phyloP scores from a whole-genome alignment of 2,113 vertebrate genomes.

The Anolis sagrei region DNA sequence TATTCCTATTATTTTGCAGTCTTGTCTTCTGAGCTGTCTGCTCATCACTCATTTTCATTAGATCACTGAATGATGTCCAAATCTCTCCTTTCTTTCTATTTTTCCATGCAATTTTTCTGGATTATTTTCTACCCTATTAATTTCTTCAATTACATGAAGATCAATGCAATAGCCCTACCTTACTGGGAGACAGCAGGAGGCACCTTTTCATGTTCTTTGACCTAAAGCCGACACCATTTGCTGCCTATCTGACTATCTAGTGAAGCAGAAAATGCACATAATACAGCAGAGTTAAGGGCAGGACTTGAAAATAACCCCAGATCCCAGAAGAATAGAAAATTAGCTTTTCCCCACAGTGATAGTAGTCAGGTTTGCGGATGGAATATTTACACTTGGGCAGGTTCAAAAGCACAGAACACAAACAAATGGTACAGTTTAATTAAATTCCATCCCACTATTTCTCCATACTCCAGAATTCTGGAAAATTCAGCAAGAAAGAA shows the following conservation, averaged over 20 bases:
- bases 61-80: background rate
- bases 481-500: background rate
- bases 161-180: constrained; percentile 59
- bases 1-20: background rate
- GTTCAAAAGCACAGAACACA: background rate
- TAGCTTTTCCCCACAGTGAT: constrained; percentile 54
- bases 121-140: constrained; percentile 55
- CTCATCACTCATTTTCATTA: background rate
- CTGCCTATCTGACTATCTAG: constrained; percentile 77
- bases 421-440: background rate
- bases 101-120: constrained; percentile 29
- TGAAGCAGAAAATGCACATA: constrained; percentile 88
- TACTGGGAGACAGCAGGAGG: constrained; percentile 62
- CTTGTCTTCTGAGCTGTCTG: background rate
- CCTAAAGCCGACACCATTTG: constrained; percentile 74
- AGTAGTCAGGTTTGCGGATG: constrained; percentile 47
- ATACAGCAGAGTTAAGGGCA: constrained; percentile 83
- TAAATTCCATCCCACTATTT: background rate
- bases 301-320: constrained; percentile 78
- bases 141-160: constrained; percentile 62
- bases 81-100: background rate
- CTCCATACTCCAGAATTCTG: background rate
- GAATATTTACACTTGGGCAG: constrained; percentile 62
- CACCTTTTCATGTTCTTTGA: constrained; percentile 72
- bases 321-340: constrained; percentile 67